These are phyloP conservation scores for Cerceris rybyensis DNA, from an alignment of 2,888 invertebrate species.

Conservation along the genomic window DNA sequence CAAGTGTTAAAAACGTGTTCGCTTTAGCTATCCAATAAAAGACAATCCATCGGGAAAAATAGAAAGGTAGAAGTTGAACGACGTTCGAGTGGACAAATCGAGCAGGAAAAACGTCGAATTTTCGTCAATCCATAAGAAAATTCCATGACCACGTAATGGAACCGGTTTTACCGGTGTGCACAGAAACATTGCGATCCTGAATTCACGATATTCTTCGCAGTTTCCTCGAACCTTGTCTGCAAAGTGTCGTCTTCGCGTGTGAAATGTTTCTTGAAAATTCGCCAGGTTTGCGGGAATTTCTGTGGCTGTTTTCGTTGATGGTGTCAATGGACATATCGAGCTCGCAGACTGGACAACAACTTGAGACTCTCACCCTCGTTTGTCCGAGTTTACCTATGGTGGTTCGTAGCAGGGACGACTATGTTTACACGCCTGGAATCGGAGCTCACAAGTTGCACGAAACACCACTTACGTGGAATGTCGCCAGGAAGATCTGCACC, in stretches of 20 bases:
- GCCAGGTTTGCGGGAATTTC: no score
- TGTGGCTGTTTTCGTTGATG: not conserved
- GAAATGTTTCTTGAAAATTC: no score
- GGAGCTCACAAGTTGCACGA: constrained; percentile 47
- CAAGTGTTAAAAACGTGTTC: no score
- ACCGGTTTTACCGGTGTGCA: not conserved
- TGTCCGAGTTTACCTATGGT: constrained; percentile 29
- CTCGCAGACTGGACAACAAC: constrained; percentile 4
- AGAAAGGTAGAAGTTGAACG: no score
- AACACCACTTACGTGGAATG: constrained; percentile 41
- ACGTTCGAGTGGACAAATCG: no score
- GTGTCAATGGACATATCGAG: constrained; percentile 15
- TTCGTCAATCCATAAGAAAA: not conserved
- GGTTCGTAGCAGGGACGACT: constrained; percentile 23
- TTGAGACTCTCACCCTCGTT: constrained; percentile 37
- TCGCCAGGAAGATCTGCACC: constrained; percentile 42
- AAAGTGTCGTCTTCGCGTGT: no score
- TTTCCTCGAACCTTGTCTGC: no score
- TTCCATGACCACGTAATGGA: not conserved
- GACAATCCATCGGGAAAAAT: no score
- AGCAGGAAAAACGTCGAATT: no score
- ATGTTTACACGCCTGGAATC: constrained; percentile 45
- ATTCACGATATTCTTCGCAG: no score
- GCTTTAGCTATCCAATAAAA: no score
- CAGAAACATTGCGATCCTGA: no score